phyloP scores from a whole-genome alignment of 92 coral and sea anemone species.

The Epizoanthus scotinus region DNA sequence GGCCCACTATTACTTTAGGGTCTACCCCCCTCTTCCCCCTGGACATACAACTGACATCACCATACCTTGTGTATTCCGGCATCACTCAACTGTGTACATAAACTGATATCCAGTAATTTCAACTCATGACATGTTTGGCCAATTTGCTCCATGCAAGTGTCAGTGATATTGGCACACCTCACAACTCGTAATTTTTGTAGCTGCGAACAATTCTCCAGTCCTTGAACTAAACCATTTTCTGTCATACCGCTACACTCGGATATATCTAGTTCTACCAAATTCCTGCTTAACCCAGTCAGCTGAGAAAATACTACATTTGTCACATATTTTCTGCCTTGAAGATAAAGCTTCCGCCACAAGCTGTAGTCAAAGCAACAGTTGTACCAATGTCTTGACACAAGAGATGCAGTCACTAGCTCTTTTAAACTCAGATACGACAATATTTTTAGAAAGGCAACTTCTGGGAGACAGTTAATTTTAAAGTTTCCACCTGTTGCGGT shows the following conservation, averaged over 20 bases:
- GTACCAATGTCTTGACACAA: constrained; percentile 80
- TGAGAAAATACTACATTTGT: constrained; percentile 67
- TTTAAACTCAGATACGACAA: constrained; percentile 70
- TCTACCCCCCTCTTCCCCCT: no score
- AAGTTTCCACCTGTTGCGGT: not conserved
- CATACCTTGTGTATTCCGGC: constrained; percentile 78
- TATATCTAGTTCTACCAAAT: constrained; percentile 56
- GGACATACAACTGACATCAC: not conserved
- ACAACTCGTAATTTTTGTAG: constrained; percentile 58
- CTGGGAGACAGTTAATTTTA: constrained; percentile 71
- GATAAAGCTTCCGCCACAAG: constrained; percentile 70
- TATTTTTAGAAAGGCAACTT: constrained; percentile 71
- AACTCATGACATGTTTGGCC: constrained; percentile 68
- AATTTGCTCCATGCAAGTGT: constrained; percentile 58
- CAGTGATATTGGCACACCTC: constrained; percentile 63
- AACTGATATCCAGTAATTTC: constrained; percentile 68
- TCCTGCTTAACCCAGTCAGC: constrained; percentile 58
- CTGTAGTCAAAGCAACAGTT: constrained; percentile 70
- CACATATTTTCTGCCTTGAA: constrained; percentile 57
- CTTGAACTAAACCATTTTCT: constrained; percentile 62
- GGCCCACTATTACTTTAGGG: no score
- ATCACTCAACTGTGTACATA: constrained; percentile 75
- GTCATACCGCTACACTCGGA: constrained; percentile 66
- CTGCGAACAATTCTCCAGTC: constrained; percentile 57
- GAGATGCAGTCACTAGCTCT: constrained; percentile 64